These are phyloP conservation scores for Protophormia terraenovae DNA, from an alignment of 2,888 invertebrate genomes.

Conservation along the genomic window DNA sequence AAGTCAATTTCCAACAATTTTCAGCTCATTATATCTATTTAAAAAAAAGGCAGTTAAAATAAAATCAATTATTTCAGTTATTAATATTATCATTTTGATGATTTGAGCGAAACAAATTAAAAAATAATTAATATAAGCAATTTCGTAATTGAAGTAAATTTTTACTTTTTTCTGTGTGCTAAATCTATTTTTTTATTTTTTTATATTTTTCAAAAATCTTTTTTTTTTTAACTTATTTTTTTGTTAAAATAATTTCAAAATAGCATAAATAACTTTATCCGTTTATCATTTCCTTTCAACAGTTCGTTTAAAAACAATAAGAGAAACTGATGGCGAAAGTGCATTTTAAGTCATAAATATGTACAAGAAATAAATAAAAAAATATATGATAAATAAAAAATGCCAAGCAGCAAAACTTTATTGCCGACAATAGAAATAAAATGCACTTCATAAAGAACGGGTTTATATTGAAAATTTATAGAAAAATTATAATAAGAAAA, in stretches of 20 bases:
- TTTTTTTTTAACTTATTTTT: neutral
- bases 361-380: too few relatives aligned
- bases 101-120: too few relatives aligned
- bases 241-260: neutral
- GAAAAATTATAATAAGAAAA: neutral
- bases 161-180: too few relatives aligned
- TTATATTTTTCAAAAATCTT: too few relatives aligned
- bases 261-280: neutral
- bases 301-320: neutral
- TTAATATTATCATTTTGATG: too few relatives aligned
- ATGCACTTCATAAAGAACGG: neutral
- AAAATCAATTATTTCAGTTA: too few relatives aligned
- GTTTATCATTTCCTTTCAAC: neutral
- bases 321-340: neutral
- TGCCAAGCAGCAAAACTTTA: constrained; percentile 26
- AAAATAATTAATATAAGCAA: too few relatives aligned
- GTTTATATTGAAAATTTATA: constrained; percentile 10
- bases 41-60: too few relatives aligned
- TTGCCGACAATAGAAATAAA: constrained; percentile 2
- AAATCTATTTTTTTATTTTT: too few relatives aligned
- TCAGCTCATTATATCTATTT: too few relatives aligned
- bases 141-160: too few relatives aligned
- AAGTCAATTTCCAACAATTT: too few relatives aligned
- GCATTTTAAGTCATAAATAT: constrained; percentile 5
- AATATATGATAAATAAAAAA: neutral